Base-by-base conservation (phyloP, 2,888 invertebrate genomes). In the Acrocyrtus sp. region DNA sequence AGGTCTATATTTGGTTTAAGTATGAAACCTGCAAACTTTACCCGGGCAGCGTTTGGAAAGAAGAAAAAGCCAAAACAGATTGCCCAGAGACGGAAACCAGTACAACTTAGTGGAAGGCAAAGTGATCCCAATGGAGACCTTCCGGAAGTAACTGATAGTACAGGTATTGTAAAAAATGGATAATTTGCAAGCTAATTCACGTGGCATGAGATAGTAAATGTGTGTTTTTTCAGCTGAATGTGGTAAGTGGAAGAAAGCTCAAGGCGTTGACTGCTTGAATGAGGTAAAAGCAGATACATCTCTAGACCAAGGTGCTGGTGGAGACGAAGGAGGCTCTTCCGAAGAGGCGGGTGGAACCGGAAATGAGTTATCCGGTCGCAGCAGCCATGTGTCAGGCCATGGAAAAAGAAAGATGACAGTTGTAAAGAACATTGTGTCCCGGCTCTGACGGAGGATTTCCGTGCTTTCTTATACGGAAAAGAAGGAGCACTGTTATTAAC, bases 341-440 rank as follows among this genome's bases (percentile, higher is more conserved):
- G 17, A 41, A 41, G 41, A 41, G 17, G 41, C n/a, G 17, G 41
- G 17, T 3, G 41, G 41, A 17, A 41, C 17, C 17, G 15, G 41
- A 41, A 41, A 41, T 4, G 3, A 17, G 17, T 2, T 15, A 41
- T 34, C 34, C 34, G 12, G 34, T 8, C 34, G 34, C 8, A 8
- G 12, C 34, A 12, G 17, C n/a, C n/a, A 4, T 17, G 10, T 2
- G 2, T 15, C 3, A 8, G 41, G 47, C 19, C 4, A 21, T 19
- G 21, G 56, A 56, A 4, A 1, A 8, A 53, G 56, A 29, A 29
- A 34, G 56, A n/a, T n/a, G n/a, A 57, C 24, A 8, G 57, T 50
- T 26, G 45, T 61, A 15, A 68, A 60, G 17, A 15, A 68, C 6
- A 22, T 68, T 10, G n/a, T 68, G 68, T 17, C 61, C 68, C 0